phyloP scores from a whole-genome alignment of 2,113 vertebrate species.

The Dasypus novemcinctus region DNA sequence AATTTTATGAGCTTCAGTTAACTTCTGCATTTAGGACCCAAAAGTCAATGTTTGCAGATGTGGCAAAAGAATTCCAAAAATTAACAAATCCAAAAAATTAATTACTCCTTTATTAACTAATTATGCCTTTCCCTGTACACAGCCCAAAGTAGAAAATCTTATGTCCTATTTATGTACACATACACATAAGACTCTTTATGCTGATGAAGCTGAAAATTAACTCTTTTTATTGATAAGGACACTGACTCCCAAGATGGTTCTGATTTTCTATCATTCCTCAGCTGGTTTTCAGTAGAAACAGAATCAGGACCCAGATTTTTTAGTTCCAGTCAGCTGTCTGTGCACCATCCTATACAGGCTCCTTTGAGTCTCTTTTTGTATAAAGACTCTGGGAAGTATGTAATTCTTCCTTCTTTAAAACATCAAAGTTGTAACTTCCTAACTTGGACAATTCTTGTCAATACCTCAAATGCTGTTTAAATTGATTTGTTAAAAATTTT shows the following conservation, averaged over 20 bases:
- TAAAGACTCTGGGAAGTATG: background rate
- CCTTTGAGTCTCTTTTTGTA: background rate
- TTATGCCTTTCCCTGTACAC: background rate
- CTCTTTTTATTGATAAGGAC: background rate
- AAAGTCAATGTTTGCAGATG: background rate
- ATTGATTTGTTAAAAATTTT: conserved; percentile 21
- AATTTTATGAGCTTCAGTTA: background rate
- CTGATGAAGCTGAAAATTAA: background rate
- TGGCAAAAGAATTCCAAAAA: conserved; percentile 10
- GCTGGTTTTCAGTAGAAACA: background rate
- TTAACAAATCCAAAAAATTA: background rate
- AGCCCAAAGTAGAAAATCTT: background rate
- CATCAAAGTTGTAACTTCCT: background rate
- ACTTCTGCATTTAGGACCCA: background rate
- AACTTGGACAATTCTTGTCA: background rate
- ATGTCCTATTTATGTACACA: background rate
- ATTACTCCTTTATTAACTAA: background rate
- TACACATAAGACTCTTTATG: background rate
- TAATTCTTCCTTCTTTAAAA: background rate
- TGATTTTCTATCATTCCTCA: background rate
- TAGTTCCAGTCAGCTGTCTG: background rate
- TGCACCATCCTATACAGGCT: background rate
- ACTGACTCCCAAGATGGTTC: background rate
- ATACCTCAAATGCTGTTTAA: background rate
- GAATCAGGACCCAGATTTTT: background rate